Evolutionary conservation across 23 tunicate species (phyloP), one percentile per base, ranked within the genome.

Genomic region (Styela clava): DNA sequence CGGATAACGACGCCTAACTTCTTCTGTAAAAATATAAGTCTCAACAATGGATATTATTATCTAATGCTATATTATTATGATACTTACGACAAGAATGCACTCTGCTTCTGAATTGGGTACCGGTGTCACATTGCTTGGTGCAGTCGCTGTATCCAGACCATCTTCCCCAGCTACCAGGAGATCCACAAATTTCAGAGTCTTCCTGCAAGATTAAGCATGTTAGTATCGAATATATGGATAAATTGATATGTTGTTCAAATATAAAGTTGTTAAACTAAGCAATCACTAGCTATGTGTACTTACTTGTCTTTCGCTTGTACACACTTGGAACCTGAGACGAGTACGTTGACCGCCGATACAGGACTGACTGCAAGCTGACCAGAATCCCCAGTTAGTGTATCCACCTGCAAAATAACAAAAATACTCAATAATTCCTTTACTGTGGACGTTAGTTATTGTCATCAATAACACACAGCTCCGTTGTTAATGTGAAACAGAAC

Each of bases 11-110:
- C n/a, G n/a, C n/a, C n/a, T n/a, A n/a, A n/a, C n/a, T n/a, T n/a
- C n/a, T n/a, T n/a, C n/a, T n/a, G n/a, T n/a, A n/a, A n/a, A n/a
- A n/a, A n/a, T n/a, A n/a, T n/a, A n/a, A n/a, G n/a, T n/a, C n/a
- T n/a, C n/a, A n/a, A n/a, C n/a, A n/a, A n/a, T n/a, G n/a, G n/a
- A n/a, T n/a, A n/a, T n/a, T n/a, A n/a, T n/a, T n/a, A n/a, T n/a
- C n/a, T n/a, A n/a, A n/a, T n/a, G n/a, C n/a, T n/a, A n/a, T n/a
- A 44, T 44, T 44, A 44, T 7, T 44, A 12, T 9, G n/a, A 27
- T 32, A 82, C 89, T 85, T 79, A 90, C 89, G 97, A 61, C 99
- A 94, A 16, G 99, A 89, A 64, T 94, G 95, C n/a, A 82, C 79
- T 79, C 99, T 52, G 3, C 82, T 82, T 78, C 99, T 79, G 74